Percentiles rank a stretch among this genome's conserved stretches.
Evolutionary conservation across 1,140 invertebrate genomes (phyloP).

Genomic region (Drosophila fuyamai): DNA sequence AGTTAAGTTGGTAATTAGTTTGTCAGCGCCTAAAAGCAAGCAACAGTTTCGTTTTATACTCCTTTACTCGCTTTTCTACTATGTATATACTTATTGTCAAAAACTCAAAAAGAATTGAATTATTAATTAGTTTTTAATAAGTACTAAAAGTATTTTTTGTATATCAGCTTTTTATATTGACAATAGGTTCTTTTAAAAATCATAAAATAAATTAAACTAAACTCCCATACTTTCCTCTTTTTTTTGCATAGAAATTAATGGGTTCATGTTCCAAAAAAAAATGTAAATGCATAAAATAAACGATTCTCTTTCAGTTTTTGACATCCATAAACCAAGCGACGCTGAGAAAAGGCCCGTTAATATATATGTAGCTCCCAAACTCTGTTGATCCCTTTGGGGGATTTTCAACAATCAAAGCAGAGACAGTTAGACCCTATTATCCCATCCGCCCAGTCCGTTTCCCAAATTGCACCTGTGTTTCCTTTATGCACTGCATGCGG

Average conservation of each 20-base stretch:
- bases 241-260: too few relatives aligned
- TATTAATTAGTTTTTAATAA: too few relatives aligned
- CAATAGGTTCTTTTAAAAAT: too few relatives aligned
- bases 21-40: conserved; percentile 57
- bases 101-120: background rate
- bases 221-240: too few relatives aligned
- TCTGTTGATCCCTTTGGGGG: conserved; percentile 12
- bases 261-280: background rate
- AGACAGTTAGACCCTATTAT: background rate
- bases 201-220: too few relatives aligned
- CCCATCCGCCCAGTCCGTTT: background rate
- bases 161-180: too few relatives aligned
- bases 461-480: conserved; percentile 2
- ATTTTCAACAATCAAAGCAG: background rate
- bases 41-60: conserved; percentile 26
- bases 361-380: conserved; percentile 7
- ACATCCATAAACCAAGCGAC: conserved; percentile 8
- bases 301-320: background rate
- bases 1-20: conserved; percentile 76
- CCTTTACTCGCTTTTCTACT: background rate
- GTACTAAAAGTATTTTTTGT: too few relatives aligned
- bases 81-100: too few relatives aligned
- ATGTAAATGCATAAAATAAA: conserved; percentile 5
- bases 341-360: conserved; percentile 15
- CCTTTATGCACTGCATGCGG: conserved; percentile 25